Percentiles rank a stretch among this genome's conserved stretches.
phyloP scores from a whole-genome alignment of 1,140 invertebrate species.

The Sitophilus oryzae region DNA sequence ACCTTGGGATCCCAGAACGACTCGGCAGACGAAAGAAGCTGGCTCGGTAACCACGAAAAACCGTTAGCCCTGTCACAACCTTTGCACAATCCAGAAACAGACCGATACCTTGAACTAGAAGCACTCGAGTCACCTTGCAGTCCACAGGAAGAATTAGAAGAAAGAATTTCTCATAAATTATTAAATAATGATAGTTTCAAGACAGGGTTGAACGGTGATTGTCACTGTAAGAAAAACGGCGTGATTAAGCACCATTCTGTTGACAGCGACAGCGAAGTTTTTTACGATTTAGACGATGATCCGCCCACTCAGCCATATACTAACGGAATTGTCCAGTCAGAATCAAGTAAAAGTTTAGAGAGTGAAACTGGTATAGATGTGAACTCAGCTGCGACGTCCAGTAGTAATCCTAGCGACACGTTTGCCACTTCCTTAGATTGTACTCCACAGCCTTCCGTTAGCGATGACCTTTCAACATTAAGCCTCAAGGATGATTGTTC shows the following conservation, averaged over 20 bases:
- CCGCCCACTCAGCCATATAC: conserved; percentile 4
- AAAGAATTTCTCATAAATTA: conserved; percentile 25
- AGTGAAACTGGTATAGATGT: conserved; percentile 18
- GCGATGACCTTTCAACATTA: conserved; percentile 22
- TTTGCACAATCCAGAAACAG: conserved; percentile 50
- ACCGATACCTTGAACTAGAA: conserved; percentile 55
- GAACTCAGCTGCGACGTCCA: conserved; percentile 7
- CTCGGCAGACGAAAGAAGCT: conserved; percentile 45
- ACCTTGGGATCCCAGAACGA: conserved; percentile 53
- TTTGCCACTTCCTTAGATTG: conserved; percentile 22
- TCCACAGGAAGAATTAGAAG: conserved; percentile 53
- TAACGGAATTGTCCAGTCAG: conserved; percentile 13
- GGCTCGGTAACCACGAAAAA: conserved; percentile 41
- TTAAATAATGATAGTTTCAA: conserved; percentile 30
- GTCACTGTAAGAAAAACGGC: conserved; percentile 37
- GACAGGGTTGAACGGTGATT: conserved; percentile 29
- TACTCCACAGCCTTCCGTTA: conserved; percentile 20
- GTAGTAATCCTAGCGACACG: conserved; percentile 11
- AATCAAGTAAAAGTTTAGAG: conserved; percentile 17
- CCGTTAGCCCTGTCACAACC: conserved; percentile 42
- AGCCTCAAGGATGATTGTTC: conserved; percentile 20
- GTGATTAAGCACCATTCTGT: conserved; percentile 25
- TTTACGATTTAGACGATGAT: conserved; percentile 49
- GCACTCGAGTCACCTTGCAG: conserved; percentile 58
- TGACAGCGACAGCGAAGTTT: conserved; percentile 50